Evolutionary conservation across 2,888 invertebrate genomes (phyloP), one percentile per base, ranked within the genome.

Genomic region (Phania funesta): DNA sequence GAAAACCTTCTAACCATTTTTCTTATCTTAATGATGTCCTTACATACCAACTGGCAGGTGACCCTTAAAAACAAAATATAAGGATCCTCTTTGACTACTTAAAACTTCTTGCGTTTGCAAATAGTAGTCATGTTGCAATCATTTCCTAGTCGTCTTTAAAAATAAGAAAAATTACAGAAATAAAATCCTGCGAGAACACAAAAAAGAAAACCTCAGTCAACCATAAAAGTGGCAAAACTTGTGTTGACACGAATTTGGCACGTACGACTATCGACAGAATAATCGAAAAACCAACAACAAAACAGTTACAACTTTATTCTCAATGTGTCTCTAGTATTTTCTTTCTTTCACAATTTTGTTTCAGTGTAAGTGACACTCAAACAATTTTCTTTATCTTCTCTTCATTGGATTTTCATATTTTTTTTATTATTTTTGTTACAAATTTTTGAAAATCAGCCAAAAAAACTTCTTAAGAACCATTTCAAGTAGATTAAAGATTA

Each of bases 171-270:
- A 44, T 0, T 16, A 3, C 1, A 2, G 6, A 50, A 9, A 56
- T n/a, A 41, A 44, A 35, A 44, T 18, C 1, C 13, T n/a, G 6
- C 20, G 48, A 58, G 26, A 20, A 50, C 16, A 20, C 35, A 48
- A 41, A 38, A 22, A 29, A 52, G 22, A 67, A 56, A 41, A 22
- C 13, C 16, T 44, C 32, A 75, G 50, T 70, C 68, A 80, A 64
- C 70, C 79, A 79, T 79, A 48, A 75, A 80, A 80, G 75, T 75
- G 75, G 48, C 48, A 75, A 75, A 80, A 80, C 48, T 80, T 70
- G 52, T 79, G 67, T 22, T 79, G 67, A 79, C 46, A 74, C 22
- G 48, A 75, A 70, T 50, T 70, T 70, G 70, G 75, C 75, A 52
- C 64, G 75, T 70, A 16, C 24, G 9, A 20, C 32, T 80, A 24